Base-by-base conservation (phyloP, 2,888 invertebrate species). In the Eupithecia abbreviata region DNA sequence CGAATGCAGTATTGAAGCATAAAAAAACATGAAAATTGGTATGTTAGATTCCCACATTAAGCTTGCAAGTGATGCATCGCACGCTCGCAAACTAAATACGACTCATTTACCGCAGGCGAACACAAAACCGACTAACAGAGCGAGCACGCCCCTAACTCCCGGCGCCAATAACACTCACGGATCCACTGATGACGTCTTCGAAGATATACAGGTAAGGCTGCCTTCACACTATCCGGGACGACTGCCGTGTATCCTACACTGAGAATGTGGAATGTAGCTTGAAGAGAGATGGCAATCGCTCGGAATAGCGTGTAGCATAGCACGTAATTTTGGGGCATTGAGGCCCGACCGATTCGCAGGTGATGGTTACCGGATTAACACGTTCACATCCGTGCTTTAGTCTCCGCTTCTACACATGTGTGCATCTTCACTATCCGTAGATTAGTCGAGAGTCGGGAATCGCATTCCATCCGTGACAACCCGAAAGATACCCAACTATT, bases 141-240 rank as follows among this genome's bases (percentile, higher is more conserved):
- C 93, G 84, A 90, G 92, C 91, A 94, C 94, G 81, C 93, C 94
- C 79, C 83, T 93, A 88, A 91, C 92, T 77, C 90, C 93, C 82
- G 89, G 90, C 85, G 89, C 90, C 78, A 89, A 89, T 88, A 91
- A 92, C 90, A 86, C 90, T 81, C 93, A 94, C 89, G 91, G 92
- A 82, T 94, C 94, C 82, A 92, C 84, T 81, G 94, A 95, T 87
- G 94, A 95, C 85, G 94, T 94, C 42, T 95, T 94, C 90, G 95
- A 94, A 79, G 92, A 93, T 79, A 93, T 93, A 76, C 95, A 94
- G 95, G 95, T 95, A 87, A 90, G 43, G 42, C 66, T 66, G 66
- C 62, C 18, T 30, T 10, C 68, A 68, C 68, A 68, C 42, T 43
- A 68, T 30, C 69, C 47, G 47, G 69, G n/a, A 42, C 62, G 42